phyloP scores from a whole-genome alignment of 2,888 invertebrate genomes.

The Embidobia sp. region DNA sequence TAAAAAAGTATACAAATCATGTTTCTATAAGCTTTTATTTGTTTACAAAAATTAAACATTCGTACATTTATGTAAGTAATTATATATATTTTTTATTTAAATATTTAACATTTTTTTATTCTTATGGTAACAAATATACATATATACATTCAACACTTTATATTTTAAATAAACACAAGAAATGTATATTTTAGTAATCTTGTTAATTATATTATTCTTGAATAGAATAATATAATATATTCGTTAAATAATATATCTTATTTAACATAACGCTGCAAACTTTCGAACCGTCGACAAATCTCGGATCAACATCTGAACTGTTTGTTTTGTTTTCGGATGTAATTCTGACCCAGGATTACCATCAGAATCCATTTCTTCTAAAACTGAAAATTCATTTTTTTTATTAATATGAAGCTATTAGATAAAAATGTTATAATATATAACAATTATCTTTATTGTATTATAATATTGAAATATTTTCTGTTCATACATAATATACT shows the following conservation, averaged over 20 bases:
- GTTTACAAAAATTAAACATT: not conserved
- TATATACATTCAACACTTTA: not conserved
- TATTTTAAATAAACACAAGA: not conserved
- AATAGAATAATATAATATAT: not conserved
- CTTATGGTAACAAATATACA: conserved; percentile 7
- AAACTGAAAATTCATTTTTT: conserved; percentile 80
- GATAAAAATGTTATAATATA: too few species aligned
- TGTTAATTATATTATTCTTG: too few species aligned
- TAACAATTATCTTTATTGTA: too few species aligned
- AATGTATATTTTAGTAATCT: too few species aligned
- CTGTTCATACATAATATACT: too few species aligned
- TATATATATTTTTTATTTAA: conserved; percentile 3
- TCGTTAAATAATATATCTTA: conserved; percentile 7
- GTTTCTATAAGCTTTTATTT: too few species aligned
- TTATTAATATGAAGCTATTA: too few species aligned
- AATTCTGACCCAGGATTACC: conserved; percentile 84
- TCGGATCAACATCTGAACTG: conserved; percentile 87
- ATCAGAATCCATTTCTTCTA: conserved; percentile 85
- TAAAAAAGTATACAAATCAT: too few species aligned
- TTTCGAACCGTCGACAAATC: conserved; percentile 88
- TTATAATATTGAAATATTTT: too few species aligned
- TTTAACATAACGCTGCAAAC: conserved; percentile 83
- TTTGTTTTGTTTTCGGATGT: conserved; percentile 87
- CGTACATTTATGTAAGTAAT: not conserved
- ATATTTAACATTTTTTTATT: too few species aligned